Conservation (phyloP, 1,140 invertebrate genomes). For the Oppia nitens region DNA sequence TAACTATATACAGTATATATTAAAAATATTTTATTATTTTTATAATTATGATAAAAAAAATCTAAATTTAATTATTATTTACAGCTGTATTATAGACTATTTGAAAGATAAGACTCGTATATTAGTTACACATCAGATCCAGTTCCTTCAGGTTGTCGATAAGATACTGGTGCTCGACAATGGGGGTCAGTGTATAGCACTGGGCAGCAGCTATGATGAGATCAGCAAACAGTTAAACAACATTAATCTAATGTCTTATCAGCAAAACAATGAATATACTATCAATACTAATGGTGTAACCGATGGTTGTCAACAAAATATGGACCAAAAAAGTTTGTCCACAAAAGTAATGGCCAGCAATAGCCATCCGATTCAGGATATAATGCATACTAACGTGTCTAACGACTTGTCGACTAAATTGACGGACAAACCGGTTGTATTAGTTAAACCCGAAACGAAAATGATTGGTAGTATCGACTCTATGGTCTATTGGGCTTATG, state of each 20-base stretch:
- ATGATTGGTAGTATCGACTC: constrained; percentile 14
- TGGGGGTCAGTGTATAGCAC: constrained; percentile 27
- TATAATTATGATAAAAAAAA: no score
- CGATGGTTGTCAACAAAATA: no score
- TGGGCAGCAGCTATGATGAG: constrained; percentile 11
- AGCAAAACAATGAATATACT: no score
- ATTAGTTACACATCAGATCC: constrained; percentile 46
- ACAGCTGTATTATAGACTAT: constrained; percentile 27
- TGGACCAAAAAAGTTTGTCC: no score
- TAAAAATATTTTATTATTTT: no score
- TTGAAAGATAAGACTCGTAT: constrained; percentile 47
- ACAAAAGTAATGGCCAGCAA: no score
- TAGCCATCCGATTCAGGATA: no score
- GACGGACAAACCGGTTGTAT: constrained; percentile 3
- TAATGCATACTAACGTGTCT: no score
- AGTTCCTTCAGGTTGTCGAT: constrained; percentile 29
- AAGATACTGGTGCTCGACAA: constrained; percentile 13
- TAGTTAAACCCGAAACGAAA: constrained; percentile 18
- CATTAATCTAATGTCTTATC: neutral
- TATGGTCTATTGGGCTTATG: constrained; percentile 12
- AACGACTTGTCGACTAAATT: no score
- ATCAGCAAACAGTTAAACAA: neutral
- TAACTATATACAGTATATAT: no score
- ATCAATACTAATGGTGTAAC: no score
- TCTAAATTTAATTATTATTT: no score